A percentile compares a stretch with the other conserved stretches of the same genome.
These are phyloP conservation scores for Yponomeuta plumbellus DNA, from an alignment of 2,888 invertebrate species.

Conservation along the genomic window DNA sequence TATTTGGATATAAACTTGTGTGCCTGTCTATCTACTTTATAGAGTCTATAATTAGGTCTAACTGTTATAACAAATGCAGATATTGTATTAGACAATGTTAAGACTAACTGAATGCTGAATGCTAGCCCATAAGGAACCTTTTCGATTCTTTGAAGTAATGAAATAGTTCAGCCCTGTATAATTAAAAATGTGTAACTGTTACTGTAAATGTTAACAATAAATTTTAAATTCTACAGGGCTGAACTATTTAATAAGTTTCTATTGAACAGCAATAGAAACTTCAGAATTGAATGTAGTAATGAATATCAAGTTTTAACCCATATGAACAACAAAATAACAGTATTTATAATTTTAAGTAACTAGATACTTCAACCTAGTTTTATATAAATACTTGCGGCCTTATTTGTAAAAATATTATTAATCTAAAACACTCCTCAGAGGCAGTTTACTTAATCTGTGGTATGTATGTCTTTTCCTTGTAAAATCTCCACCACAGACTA, in stretches of 20 bases:
- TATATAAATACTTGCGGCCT: background rate
- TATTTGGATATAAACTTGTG: constrained; percentile 2
- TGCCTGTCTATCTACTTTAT: constrained; percentile 9
- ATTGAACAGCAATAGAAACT: too few species aligned
- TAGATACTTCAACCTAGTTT: background rate
- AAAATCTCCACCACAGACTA: too few species aligned
- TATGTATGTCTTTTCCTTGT: too few species aligned
- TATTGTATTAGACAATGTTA: background rate
- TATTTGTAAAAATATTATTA: too few species aligned
- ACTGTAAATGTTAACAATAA: too few species aligned
- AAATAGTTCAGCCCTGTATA: background rate
- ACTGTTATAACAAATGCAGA: background rate
- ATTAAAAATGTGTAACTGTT: background rate
- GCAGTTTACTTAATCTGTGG: too few species aligned
- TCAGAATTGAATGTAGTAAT: too few species aligned
- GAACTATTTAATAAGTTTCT: too few species aligned
- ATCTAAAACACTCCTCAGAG: too few species aligned
- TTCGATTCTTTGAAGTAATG: background rate
- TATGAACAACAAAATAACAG: background rate
- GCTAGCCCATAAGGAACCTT: background rate
- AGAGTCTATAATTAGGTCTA: constrained; percentile 5
- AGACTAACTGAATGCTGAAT: background rate
- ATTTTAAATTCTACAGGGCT: too few species aligned
- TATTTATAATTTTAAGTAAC: constrained; percentile 4
- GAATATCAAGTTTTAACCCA: background rate